These are phyloP conservation scores for Drosophila gunungcola DNA, from an alignment of 1,140 invertebrate species.

Conservation along the genomic window DNA sequence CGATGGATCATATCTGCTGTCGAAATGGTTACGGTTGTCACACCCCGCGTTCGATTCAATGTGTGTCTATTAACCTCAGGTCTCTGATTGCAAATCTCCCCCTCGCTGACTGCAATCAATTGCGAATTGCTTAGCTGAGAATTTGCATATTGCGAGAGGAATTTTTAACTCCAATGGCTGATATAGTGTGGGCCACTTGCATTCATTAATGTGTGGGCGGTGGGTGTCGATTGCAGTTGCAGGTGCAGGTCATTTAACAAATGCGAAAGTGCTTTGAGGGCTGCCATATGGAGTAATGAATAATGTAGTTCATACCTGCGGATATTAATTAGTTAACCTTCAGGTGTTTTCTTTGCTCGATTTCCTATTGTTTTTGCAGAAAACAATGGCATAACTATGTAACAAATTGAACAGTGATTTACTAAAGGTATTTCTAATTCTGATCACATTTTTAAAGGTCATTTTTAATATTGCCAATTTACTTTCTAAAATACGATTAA, in stretches of 20 bases:
- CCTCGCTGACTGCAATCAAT: slow-evolving; percentile 13
- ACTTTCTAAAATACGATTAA: background rate
- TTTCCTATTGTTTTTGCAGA: slow-evolving; percentile 4
- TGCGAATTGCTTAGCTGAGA: background rate
- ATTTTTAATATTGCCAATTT: background rate
- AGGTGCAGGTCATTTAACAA: slow-evolving; percentile 10
- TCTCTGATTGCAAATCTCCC: background rate
- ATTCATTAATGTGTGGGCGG: slow-evolving; percentile 22
- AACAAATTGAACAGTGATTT: background rate
- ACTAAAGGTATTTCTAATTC: too few species aligned
- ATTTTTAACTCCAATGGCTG: slow-evolving; percentile 11
- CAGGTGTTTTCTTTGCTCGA: background rate
- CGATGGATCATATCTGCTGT: slow-evolving; percentile 34
- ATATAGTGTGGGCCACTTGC: slow-evolving; percentile 1
- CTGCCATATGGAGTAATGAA: slow-evolving; percentile 1
- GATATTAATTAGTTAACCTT: slow-evolving; percentile 2
- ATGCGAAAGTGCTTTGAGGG: slow-evolving; percentile 16
- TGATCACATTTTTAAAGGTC: too few species aligned
- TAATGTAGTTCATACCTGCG: slow-evolving; percentile 8
- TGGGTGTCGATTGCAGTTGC: slow-evolving; percentile 26
- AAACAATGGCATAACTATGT: background rate
- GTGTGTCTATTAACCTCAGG: background rate
- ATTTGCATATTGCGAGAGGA: slow-evolving; percentile 41
- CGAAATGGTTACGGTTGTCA: slow-evolving; percentile 12
- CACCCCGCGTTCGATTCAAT: slow-evolving; percentile 7